These are phyloP conservation scores for Campylomormyrus tamandua DNA, from an alignment of 2,113 vertebrate species.

Conservation along the genomic window DNA sequence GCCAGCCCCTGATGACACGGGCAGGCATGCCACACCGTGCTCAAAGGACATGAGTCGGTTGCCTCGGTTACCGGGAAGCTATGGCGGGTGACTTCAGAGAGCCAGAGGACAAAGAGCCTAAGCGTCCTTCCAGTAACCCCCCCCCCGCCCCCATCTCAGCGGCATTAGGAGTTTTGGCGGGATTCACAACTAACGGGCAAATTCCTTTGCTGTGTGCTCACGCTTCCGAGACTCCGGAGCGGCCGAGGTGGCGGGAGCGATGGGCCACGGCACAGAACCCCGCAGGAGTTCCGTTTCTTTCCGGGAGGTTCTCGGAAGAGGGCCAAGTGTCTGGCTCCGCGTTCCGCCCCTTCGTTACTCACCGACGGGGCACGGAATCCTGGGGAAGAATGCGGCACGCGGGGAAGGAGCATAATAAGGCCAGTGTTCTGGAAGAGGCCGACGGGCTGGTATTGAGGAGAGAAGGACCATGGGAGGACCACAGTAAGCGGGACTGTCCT, in stretches of 20 bases:
- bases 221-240: neutral
- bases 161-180: neutral
- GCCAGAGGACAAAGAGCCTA: conserved; percentile 19
- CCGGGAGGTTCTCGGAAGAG: neutral
- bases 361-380: neutral
- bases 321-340: neutral
- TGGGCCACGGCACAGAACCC: neutral
- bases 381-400: neutral
- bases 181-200: neutral
- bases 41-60: neutral
- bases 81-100: neutral
- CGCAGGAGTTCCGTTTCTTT: neutral
- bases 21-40: neutral
- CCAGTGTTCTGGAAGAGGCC: neutral
- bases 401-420: neutral
- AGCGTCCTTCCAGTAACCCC: neutral
- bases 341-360: neutral
- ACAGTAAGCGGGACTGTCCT: neutral
- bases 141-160: neutral
- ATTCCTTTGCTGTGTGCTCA: neutral
- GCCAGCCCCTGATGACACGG: neutral
- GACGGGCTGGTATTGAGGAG: neutral
- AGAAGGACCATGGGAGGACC: neutral
- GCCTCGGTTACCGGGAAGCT: neutral
- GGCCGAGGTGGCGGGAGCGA: neutral